Evolutionary conservation across 2,113 vertebrate species (phyloP), one percentile per base, ranked within the genome.

Genomic region (Anguilla rostrata): DNA sequence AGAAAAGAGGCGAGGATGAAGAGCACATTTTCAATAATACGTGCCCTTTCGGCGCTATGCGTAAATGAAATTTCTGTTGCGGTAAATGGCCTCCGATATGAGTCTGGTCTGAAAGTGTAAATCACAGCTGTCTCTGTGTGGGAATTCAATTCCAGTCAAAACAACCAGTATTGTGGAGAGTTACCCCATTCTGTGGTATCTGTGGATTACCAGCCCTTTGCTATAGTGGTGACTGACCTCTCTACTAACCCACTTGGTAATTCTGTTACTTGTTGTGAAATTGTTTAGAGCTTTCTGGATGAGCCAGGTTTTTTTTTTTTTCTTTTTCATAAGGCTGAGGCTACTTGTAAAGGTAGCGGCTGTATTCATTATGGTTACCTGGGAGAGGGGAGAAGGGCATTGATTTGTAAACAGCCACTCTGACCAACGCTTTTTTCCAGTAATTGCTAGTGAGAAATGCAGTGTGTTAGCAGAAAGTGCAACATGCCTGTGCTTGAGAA

Each of bases 191-290:
- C 20, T 85, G 43, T 29, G 60, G 20, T 66, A 4, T 75, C 3
- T 26, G 18, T 66, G 60, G 18, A n/a, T 83, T 53, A 60, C 15
- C 9, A 39, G 14, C 60, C 34, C 63, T 11, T 26, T 78, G n/a
- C 26, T 2, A 34, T 29, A 34, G 40, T 15, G 39, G 43, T 16
- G 49, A 20, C 29, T 80, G 43, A 53, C 41, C 60, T 56, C 56
- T 57, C 16, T 39, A 3, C 56, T 71, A 78, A 60, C 75, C 29
- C n/a, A 18, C 5, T 83, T 83, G 49, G 40, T 85, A 41, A 39
- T 85, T 81, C 83, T 81, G 43, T 83, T 86, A 63, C 46, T 82
- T 41, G 39, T 18, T 53, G n/a, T 22, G 40, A 5, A 16, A 40
- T 40, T 71, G 56, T 83, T 71, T 40, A 29, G 39, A 26, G 79